phyloP scores from a whole-genome alignment of 2,888 invertebrate species.

The Andrena bicolor region DNA sequence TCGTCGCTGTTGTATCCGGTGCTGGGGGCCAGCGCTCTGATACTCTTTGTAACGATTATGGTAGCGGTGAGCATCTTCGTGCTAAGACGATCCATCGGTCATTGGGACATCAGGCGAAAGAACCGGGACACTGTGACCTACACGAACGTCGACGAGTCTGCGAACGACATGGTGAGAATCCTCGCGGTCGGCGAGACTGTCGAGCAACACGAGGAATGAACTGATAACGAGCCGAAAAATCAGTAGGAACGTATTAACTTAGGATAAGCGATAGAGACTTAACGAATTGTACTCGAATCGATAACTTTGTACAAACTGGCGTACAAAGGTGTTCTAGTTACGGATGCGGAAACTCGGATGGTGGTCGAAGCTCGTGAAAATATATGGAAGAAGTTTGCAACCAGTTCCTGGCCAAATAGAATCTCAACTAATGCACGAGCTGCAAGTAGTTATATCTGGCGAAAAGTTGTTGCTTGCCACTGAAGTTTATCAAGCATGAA shows the following conservation, averaged over 20 bases:
- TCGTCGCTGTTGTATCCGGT: slow-evolving; percentile 68
- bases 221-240: not conserved
- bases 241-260: slow-evolving; percentile 39
- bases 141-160: slow-evolving; percentile 81
- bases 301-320: not conserved
- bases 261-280: slow-evolving; percentile 20
- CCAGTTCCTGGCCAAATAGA: no score
- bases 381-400: no score
- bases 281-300: not conserved
- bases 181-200: slow-evolving; percentile 75
- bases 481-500: not conserved
- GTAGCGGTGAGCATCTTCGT: slow-evolving; percentile 71
- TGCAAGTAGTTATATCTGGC: not conserved
- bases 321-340: slow-evolving; percentile 8
- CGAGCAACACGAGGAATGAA: slow-evolving; percentile 77
- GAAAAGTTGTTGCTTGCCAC: not conserved
- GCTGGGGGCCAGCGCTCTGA: slow-evolving; percentile 75
- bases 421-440: not conserved
- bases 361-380: not conserved
- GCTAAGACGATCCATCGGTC: slow-evolving; percentile 73
- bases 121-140: slow-evolving; percentile 81
- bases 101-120: slow-evolving; percentile 78
- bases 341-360: not conserved
- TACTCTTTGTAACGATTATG: slow-evolving; percentile 70
- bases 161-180: slow-evolving; percentile 82